A percentile compares a stretch with the other conserved stretches of the same genome.
Conservation (phyloP, 2,797 vertebrate genomes). For the Pseudochirops cupreus region DNA sequence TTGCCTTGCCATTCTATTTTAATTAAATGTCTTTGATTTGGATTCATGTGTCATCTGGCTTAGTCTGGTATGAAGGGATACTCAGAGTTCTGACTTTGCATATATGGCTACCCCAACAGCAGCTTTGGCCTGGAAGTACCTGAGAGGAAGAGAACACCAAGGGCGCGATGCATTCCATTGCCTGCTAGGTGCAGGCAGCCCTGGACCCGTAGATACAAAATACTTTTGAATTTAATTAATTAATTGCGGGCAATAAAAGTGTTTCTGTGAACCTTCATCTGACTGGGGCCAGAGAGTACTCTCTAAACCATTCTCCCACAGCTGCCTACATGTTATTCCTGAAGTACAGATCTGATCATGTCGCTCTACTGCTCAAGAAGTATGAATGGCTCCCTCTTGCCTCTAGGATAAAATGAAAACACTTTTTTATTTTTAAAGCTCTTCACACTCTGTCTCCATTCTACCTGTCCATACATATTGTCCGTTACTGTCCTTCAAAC, state of each 20-base stretch:
- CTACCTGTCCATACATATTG: background rate
- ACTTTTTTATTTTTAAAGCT: background rate
- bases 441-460: background rate
- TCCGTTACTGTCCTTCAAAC: background rate
- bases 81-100: background rate
- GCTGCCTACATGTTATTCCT: background rate
- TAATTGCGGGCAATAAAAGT: background rate
- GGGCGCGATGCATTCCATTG: rapidly evolving
- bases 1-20: background rate
- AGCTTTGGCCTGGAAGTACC: background rate
- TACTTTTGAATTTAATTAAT: background rate
- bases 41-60: background rate
- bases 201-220: background rate
- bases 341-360: background rate
- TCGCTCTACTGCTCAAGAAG: background rate
- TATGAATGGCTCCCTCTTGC: background rate
- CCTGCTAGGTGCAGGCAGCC: background rate
- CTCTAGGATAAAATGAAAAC: background rate
- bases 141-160: background rate
- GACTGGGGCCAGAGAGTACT: background rate
- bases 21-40: background rate
- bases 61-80: background rate
- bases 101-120: background rate
- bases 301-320: background rate
- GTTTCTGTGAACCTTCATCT: background rate